Base-by-base conservation (phyloP, 2,888 invertebrate species). In the Camptogramma bilineatum region DNA sequence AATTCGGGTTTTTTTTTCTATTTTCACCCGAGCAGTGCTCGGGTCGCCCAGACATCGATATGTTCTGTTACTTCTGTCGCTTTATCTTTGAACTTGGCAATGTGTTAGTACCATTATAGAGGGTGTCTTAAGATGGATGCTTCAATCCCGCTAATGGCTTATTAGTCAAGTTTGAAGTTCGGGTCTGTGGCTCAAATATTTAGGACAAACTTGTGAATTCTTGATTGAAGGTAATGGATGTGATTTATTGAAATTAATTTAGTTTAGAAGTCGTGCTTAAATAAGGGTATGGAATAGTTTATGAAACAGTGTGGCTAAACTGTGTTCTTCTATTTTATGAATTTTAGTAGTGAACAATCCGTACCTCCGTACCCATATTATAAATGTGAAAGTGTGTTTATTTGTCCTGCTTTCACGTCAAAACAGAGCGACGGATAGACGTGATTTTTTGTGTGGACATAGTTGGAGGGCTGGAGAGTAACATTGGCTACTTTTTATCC, bases 131-230 rank as follows among this genome's bases (percentile, higher is more conserved):
- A 84, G 85, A 86, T 84, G 74, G 82, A 85, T 84, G 85, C 76
- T 80, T 83, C 83, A 85, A 85, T 84, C 83, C 80, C 75, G 69
- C 79, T 83, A 86, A 86, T 85, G 80, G 83, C 69, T 84, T 82
- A 83, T 83, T 82, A 80, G 46, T 47, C n/a, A 62, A 73, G 76
- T 72, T 75, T 66, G 60, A 55, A 73, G 76, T 69, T 60, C 58
- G 61, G 62, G 28, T 5, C 28, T 62, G 66, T 64, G 64, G 64
- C 51, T 68, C 61, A 56, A 64, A 69, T 72, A 65, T 66, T 71
- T 68, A 64, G 62, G 61, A 60, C 66, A 64, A 47, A 63, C 62
- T 68, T 54, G 31, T 57, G 59, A 62, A 62, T 57, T 52, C 69
- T 63, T 68, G 66, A 68, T 68, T 58, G 59, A 66, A 52, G 52